Percentiles rank a stretch among this genome's conserved stretches.
Evolutionary conservation across 2,797 vertebrate genomes (phyloP).

Genomic region (Sebastes glaucus): DNA sequence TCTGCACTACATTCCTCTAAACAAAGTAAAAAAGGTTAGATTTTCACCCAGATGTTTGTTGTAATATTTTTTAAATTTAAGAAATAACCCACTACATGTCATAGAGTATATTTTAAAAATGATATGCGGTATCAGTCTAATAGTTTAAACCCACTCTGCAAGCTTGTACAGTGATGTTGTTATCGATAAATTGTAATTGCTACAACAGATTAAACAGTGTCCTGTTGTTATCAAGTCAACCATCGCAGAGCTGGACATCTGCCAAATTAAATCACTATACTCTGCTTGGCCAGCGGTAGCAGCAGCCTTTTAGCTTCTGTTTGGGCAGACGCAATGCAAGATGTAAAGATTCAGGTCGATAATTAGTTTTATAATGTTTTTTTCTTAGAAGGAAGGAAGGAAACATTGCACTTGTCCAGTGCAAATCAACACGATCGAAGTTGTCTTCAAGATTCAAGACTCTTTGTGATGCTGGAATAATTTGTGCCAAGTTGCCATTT

Average conservation of each 20-base stretch:
- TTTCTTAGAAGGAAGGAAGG: neutral
- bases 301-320: neutral
- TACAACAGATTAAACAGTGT: neutral
- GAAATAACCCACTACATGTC: neutral
- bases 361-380: neutral
- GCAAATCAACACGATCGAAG: neutral
- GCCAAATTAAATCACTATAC: neutral
- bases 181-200: conserved; percentile 1
- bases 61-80: neutral
- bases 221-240: conserved; percentile 1
- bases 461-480: neutral
- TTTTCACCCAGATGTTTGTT: neutral
- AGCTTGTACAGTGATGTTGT: neutral
- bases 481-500: neutral
- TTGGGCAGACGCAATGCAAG: neutral
- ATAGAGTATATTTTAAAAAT: neutral
- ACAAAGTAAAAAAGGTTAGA: neutral
- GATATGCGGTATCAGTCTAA: neutral
- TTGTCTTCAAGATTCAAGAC: neutral
- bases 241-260: neutral
- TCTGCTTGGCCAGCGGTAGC: neutral
- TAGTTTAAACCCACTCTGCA: neutral
- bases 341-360: neutral
- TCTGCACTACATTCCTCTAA: neutral
- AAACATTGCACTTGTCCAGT: neutral